Base-by-base conservation (phyloP, 1,140 invertebrate genomes). In the Papilio helenus region DNA sequence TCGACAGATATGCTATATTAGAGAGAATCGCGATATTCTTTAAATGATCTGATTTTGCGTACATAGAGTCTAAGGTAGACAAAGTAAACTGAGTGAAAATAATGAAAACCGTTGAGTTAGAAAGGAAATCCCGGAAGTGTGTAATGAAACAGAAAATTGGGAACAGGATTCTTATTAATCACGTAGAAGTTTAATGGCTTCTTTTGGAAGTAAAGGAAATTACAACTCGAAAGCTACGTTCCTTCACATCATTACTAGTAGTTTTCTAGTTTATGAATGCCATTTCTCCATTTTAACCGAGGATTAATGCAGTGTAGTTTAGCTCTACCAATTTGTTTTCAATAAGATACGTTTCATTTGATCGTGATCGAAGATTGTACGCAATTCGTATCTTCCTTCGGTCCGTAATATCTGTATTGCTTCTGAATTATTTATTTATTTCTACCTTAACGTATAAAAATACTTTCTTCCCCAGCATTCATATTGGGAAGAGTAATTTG, bases 91-190 rank as follows among this genome's bases (percentile, higher is more conserved):
- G n/a, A n/a, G 55, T 20, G n/a, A 58, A 58, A 58, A 58, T 58
- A 55, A 55, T 58, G 55, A 58, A 8, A 23, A 58, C 0, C n/a
- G 2, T 55, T 20, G 1, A 61, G 20, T 49, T 5, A 26, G 23
- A 61, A 23, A 26, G 58, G 12, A 61, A 26, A 61, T 61, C 9
- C 20, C 20, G 58, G 20, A 61, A 23, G 10, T 23, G 23, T 61
- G 23, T 61, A 68, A 29, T 68, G 61, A 18, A 68, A 68, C 10
- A 68, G 61, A 68, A 68, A 68, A 29, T 29, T 61, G 58, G 26
- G 26, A 68, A 29, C 34, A 18, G 12, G 14, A 29, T 68, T 68
- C 61, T 1, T 23, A 26, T 55, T 61, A 61, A 61, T 26, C 20
- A 61, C 23, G 58, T 61, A 3, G 20, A 26, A 26, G 12, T 61